A percentile compares a stretch with the other conserved stretches of the same genome.
Evolutionary conservation across 2,888 invertebrate species (phyloP).

Genomic region (Polietes domitor): DNA sequence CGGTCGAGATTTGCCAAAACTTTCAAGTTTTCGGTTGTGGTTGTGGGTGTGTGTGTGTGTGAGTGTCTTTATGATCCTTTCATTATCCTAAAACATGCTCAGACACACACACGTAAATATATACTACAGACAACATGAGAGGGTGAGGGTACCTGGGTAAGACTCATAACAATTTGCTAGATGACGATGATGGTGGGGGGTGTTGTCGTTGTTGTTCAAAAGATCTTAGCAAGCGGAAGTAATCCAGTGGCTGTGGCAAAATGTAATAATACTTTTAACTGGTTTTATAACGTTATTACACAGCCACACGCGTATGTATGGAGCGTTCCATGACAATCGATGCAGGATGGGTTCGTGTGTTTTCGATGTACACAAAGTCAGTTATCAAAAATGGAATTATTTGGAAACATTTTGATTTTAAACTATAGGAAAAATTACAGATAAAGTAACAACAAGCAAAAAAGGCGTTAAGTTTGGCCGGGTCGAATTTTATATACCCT

Average conservation of each 20-base stretch:
- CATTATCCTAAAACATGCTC: slow-evolving; percentile 1
- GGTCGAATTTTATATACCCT: too few relatives aligned
- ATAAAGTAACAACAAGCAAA: too few relatives aligned
- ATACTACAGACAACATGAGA: not conserved
- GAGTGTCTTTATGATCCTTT: slow-evolving; percentile 22
- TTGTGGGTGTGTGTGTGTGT: not conserved
- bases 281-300: slow-evolving; percentile 39
- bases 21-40: not conserved
- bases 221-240: slow-evolving; percentile 44
- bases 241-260: slow-evolving; percentile 40
- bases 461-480: too few relatives aligned
- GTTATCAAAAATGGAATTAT: too few relatives aligned
- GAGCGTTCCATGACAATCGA: too few relatives aligned
- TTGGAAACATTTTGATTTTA: too few relatives aligned
- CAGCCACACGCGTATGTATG: not conserved
- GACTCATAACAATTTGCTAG: slow-evolving; percentile 13
- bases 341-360: too few relatives aligned
- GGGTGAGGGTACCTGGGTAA: not conserved
- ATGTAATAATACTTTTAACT: slow-evolving; percentile 53
- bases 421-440: too few relatives aligned
- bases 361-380: too few relatives aligned
- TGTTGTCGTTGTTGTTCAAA: not conserved
- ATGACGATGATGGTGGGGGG: not conserved
- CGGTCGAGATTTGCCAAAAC: not conserved
- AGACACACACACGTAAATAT: not conserved